Evolutionary conservation across 2,888 invertebrate genomes (phyloP), one percentile per base, ranked within the genome.

Genomic region (Rotaria sp.): DNA sequence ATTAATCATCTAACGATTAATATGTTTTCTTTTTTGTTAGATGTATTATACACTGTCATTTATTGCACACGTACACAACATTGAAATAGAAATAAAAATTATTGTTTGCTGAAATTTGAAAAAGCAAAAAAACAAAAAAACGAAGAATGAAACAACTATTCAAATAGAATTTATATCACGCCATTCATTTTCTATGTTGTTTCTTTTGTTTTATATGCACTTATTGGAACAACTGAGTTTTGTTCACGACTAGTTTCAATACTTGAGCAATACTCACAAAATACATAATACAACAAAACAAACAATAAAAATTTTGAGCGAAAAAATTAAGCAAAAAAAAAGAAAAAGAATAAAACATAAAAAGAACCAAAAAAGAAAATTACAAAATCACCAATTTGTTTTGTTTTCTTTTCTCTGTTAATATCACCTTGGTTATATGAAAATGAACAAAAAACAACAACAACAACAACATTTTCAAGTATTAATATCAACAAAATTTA

Each of bases 171-270:
- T 18, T 67, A 35, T 67, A 67, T 67, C 67, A 67, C 67, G 35
- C 15, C 67, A 67, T 67, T 67, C 67, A 35, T 13, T 67, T 67
- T 67, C 35, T 38, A 35, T 7, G 21, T 35, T 52, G 24, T 52
- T 52, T 52, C 52, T 21, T 24, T 24, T 21, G 52, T 26, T 55
- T 26, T 55, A 55, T 50, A 55, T 55, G 55, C 55, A 26, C 26
- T 35, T 67, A 35, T 67, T 67, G 35, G 30, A 35, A 30, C 35
- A 67, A 15, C 18, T 67, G 67, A 35, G 67, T 52, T 67, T 67
- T 67, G 35, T 67, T 35, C 67, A 67, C 67, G 67, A 67, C 67
- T 67, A 67, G 67, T 35, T 67, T 67, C 18, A 67, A 67, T 67
- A 67, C 35, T 67, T 67, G 67, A 67, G 67, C 35, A 35, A 30